Conservation (phyloP, 2,888 invertebrate genomes). For the Alsophila aescularia region DNA sequence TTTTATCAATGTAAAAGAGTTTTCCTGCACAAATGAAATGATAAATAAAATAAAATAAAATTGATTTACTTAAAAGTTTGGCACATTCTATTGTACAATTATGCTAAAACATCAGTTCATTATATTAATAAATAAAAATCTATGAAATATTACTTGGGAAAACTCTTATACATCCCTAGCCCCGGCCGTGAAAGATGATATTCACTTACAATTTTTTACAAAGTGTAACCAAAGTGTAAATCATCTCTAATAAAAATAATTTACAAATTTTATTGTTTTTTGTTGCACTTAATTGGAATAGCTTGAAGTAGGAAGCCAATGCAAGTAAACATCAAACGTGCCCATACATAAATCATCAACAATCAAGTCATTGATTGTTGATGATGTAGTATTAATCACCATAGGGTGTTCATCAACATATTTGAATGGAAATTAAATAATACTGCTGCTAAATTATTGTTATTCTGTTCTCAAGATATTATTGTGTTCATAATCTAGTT, state of each 20-base stretch:
- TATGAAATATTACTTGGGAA: conserved; percentile 2
- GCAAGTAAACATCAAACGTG: not conserved
- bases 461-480: not conserved
- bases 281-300: conserved; percentile 5
- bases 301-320: not conserved
- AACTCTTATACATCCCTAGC: conserved; percentile 35
- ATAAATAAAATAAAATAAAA: not conserved
- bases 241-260: no score
- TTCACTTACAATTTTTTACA: conserved; percentile 36
- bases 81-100: conserved; percentile 37
- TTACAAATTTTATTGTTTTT: no score
- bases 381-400: no score
- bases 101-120: conserved; percentile 15
- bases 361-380: no score
- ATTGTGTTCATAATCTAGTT: not conserved
- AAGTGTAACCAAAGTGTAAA: conserved; percentile 2
- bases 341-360: no score
- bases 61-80: conserved; percentile 25
- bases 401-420: no score
- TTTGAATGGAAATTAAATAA: no score
- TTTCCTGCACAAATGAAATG: not conserved
- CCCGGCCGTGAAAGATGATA: conserved; percentile 29
- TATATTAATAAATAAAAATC: conserved; percentile 5
- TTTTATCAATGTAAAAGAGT: conserved; percentile 5
- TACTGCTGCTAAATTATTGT: not conserved